Conservation (phyloP, 2,797 vertebrate genomes). For the Galaxias olidus region DNA sequence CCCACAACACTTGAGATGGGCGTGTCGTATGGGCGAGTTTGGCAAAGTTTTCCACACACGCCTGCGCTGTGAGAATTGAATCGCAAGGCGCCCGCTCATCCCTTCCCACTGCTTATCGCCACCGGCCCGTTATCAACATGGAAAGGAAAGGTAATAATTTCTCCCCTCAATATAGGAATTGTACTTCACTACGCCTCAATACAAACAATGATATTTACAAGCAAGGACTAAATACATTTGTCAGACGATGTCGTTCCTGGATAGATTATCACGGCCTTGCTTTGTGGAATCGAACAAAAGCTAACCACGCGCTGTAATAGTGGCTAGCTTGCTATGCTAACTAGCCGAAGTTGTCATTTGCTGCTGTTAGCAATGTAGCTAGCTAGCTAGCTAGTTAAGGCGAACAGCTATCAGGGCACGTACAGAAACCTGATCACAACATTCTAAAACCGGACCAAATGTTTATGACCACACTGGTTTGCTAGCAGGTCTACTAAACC, state of each 20-base stretch:
- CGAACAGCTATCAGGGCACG: no score
- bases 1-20: no score
- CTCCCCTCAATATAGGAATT: conserved; percentile 5
- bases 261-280: background rate
- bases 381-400: no score
- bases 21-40: conserved; percentile 20
- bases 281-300: conserved; percentile 20
- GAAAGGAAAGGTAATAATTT: conserved; percentile 77
- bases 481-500: no score
- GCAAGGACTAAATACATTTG: no score
- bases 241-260: background rate
- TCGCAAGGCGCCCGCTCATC: conserved; percentile 27
- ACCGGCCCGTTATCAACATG: conserved; percentile 64
- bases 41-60: conserved; percentile 16
- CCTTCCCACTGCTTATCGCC: background rate
- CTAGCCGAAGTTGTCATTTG: background rate
- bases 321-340: background rate
- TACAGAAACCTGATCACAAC: no score
- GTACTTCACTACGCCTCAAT: background rate
- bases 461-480: no score
- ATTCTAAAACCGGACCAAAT: no score
- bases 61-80: conserved; percentile 35
- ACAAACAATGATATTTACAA: background rate
- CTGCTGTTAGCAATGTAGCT: no score
- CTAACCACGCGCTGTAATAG: conserved; percentile 12